Base-by-base conservation (phyloP, 2,888 invertebrate species). In the Toxonevra muliebris region DNA sequence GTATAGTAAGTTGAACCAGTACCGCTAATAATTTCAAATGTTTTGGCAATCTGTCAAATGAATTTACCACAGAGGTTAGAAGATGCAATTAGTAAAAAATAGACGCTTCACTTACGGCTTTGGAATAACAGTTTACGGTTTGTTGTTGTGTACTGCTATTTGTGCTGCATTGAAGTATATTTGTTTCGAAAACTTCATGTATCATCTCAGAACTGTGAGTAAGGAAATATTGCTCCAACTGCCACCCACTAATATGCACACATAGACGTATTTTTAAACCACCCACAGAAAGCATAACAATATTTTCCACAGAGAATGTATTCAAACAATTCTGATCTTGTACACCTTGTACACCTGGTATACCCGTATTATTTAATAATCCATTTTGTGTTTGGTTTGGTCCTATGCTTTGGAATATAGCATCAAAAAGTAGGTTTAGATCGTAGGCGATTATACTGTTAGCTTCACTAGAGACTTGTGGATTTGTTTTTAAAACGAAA, bases 261-360 rank as follows among this genome's bases (percentile, higher is more conserved):
- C 78, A 78, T 1, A 65, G 66, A 40, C 71, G 74, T 7, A 78
- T 65, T 54, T 73, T 71, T 9, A 5, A 19, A 19, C 75, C 74
- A 9, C 75, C 68, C 12, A 1, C 43, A 7, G 71, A 11, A 9
- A 76, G 19, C 20, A 72, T 73, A 30, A 67, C 54, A 7, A 69
- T 42, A 67, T 73, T 73, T 53, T 59, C 53, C n/a, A 66, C 19
- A 0, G 55, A 57, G 61, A 68, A 73, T 8, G 48, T 45, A 40
- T 62, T 63, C 5, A 65, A 13, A 55, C 78, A 78, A 17, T 1
- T 71, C 58, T 1, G 17, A 13, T 17, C 15, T 5, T 53, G 52
- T 10, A 41, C 12, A 19, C 17, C 78, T 30, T n/a, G n/a, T n/a
- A n/a, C n/a, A 13, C 1, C 13, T 11, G 45, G 45, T 12, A 45